Conservation (phyloP, 2,113 vertebrate genomes). For the Pachypanchax playfairii region DNA sequence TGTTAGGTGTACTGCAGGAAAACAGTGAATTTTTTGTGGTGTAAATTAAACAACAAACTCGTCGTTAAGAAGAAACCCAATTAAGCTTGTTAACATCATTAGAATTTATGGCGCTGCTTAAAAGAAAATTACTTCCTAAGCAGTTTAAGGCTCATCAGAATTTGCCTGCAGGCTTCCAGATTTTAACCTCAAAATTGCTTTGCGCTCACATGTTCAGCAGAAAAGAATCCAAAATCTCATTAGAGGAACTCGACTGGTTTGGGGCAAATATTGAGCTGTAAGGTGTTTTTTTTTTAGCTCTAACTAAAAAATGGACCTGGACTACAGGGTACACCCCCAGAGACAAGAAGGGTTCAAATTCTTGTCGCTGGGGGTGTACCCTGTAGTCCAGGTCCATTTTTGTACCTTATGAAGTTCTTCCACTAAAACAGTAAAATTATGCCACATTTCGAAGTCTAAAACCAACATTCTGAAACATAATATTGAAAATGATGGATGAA, state of each 20-base stretch:
- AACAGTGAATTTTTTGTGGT: conserved; percentile 61
- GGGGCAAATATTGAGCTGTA: conserved; percentile 40
- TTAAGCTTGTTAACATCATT: conserved; percentile 73
- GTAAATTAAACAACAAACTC: conserved; percentile 69
- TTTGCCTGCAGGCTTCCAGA: conserved; percentile 64
- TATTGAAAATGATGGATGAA: too few species aligned
- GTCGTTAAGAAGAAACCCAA: conserved; percentile 68
- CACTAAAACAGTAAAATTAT: too few species aligned
- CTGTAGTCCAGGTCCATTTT: too few species aligned
- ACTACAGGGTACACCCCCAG: too few species aligned
- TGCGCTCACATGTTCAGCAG: conserved; percentile 49
- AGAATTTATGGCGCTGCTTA: conserved; percentile 75
- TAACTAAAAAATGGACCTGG: too few species aligned
- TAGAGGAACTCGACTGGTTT: conserved; percentile 60
- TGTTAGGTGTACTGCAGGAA: conserved; percentile 24
- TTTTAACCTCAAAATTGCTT: conserved; percentile 66
- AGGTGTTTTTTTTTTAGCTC: too few species aligned
- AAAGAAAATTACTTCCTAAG: conserved; percentile 66
- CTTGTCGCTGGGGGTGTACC: too few species aligned
- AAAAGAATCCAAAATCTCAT: conserved; percentile 72
- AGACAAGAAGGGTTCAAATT: too few species aligned
- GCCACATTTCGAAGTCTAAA: too few species aligned
- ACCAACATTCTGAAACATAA: too few species aligned
- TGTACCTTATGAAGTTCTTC: too few species aligned
- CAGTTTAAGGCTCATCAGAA: conserved; percentile 58